Conservation (phyloP, 64 coral and sea anemone genomes). For the Acropora tenuis region DNA sequence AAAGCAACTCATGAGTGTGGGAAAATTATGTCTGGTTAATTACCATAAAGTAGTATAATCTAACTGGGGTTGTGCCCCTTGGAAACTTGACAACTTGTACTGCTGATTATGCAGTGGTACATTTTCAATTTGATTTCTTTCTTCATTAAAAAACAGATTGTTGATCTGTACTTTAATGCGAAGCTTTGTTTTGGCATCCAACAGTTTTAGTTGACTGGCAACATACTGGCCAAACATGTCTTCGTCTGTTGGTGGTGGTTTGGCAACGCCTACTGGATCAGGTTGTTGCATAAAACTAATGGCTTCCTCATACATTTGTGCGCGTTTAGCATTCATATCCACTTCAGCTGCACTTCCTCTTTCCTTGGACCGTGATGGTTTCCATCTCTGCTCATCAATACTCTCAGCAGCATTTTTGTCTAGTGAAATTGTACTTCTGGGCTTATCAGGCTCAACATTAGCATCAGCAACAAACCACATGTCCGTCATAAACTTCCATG, state of each 20-base stretch:
- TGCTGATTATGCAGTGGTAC: not conserved
- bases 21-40: not conserved
- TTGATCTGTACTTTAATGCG: constrained; percentile 41
- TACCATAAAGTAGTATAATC: not conserved
- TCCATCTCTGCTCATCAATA: not conserved
- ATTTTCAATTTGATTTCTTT: constrained; percentile 29
- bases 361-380: constrained; percentile 1
- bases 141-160: constrained; percentile 20
- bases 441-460: not conserved
- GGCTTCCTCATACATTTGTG: constrained; percentile 28
- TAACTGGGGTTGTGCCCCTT: constrained; percentile 6
- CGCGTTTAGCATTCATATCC: not conserved
- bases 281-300: constrained; percentile 22
- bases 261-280: constrained; percentile 11
- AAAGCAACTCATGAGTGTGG: too few species aligned
- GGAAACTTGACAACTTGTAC: constrained; percentile 3
- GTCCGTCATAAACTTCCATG: constrained; percentile 26
- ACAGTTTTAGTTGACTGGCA: constrained; percentile 40
- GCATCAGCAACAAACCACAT: constrained; percentile 21
- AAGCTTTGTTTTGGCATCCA: constrained; percentile 24
- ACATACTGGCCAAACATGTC: constrained; percentile 38
- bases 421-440: not conserved
- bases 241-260: constrained; percentile 21
- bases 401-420: not conserved
- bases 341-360: not conserved